These are phyloP conservation scores for Sinohyriopsis cumingii DNA, from an alignment of 2,888 invertebrate genomes.

Conservation along the genomic window DNA sequence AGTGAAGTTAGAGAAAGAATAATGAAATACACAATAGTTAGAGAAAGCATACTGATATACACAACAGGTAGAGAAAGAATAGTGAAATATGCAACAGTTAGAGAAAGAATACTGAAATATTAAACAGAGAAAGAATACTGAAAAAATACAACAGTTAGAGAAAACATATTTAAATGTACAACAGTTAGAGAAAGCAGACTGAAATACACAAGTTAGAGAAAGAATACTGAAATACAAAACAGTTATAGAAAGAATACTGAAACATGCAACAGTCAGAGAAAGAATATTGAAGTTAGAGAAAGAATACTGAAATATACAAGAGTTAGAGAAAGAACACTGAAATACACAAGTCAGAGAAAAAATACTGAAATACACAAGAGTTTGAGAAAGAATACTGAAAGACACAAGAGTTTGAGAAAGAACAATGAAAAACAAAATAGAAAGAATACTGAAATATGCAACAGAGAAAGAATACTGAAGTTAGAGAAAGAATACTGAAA, in stretches of 20 bases:
- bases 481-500: too few relatives aligned
- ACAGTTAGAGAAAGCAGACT: too few relatives aligned
- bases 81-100: not conserved
- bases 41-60: too few relatives aligned
- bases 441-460: too few relatives aligned
- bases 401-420: not conserved
- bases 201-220: too few relatives aligned
- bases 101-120: not conserved
- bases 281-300: not conserved
- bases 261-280: not conserved
- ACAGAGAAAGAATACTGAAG: too few relatives aligned
- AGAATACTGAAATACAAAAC: not conserved
- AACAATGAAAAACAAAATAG: too few relatives aligned
- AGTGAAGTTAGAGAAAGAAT: slow-evolving; percentile 73
- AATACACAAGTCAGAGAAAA: too few relatives aligned
- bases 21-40: slow-evolving; percentile 58
- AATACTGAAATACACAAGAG: not conserved
- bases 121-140: not conserved
- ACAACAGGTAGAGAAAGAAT: too few relatives aligned
- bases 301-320: too few relatives aligned
- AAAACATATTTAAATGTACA: slow-evolving; percentile 72
- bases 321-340: not conserved
- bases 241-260: not conserved
- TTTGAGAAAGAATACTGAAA: not conserved
- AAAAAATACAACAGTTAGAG: slow-evolving; percentile 72